phyloP scores from a whole-genome alignment of 2,888 invertebrate species.

The Phytoseiulus persimilis region DNA sequence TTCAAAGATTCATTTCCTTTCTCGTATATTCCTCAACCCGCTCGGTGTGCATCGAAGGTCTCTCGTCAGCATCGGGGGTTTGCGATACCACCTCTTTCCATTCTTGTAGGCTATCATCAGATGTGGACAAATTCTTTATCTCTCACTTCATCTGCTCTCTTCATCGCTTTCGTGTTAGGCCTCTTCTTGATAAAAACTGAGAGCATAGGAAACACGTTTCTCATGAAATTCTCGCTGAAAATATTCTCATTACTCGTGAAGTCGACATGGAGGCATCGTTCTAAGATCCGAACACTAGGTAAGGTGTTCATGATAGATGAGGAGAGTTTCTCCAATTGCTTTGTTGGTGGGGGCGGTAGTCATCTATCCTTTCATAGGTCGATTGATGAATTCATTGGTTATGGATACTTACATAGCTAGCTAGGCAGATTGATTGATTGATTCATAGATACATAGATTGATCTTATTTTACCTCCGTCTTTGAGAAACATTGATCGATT shows the following conservation, averaged over 20 bases:
- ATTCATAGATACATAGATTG: neutral
- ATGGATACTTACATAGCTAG: neutral
- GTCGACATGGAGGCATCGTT: neutral
- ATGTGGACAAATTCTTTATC: neutral
- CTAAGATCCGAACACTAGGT: neutral
- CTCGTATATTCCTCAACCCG: neutral
- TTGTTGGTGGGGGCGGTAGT: neutral
- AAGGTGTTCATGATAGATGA: neutral
- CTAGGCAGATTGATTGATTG: neutral
- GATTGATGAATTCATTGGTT: neutral
- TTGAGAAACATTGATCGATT: neutral
- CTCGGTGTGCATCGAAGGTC: neutral
- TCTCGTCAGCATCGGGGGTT: neutral
- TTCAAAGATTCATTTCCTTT: neutral
- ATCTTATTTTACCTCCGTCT: neutral
- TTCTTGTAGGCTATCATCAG: neutral
- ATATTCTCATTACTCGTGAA: neutral
- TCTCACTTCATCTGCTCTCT: neutral
- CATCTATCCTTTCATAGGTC: neutral
- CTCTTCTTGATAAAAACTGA: neutral
- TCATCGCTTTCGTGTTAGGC: neutral
- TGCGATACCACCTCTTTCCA: neutral
- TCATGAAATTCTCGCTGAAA: neutral
- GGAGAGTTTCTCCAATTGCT: neutral
- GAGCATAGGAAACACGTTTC: neutral